Base-by-base conservation (phyloP, 2,888 invertebrate species). In the Apoda limacodes region DNA sequence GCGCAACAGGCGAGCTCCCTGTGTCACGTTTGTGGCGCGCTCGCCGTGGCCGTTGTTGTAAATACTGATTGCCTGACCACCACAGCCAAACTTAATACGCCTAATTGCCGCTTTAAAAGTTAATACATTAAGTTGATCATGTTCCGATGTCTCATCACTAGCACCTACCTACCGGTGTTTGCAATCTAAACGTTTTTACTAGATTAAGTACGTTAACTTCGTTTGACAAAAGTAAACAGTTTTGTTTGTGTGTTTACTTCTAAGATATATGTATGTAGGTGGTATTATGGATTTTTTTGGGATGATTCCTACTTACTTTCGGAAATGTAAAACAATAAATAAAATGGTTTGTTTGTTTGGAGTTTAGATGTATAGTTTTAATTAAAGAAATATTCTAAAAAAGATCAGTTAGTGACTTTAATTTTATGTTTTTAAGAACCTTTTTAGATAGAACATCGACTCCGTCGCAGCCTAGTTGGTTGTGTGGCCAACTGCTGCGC, bases 101-200 rank as follows among this genome's bases (percentile, higher is more conserved):
- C 60, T 72, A 71, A 75, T 76, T 69, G 74, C 66, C 64, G 60
- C 64, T 65, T 70, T 71, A 61, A 74, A 72, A 63, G 55, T 61
- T 63, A 66, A 70, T 71, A 59, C 63, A 75, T 72, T 72, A 70
- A 59, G 50, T 59, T 72, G 68, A 74, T 70, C 65, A 68, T 60
- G 57, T 61, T 62, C 50, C 53, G 48, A 55, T 58, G 54, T 47
- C 50, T 53, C 52, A 48, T 56, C 57, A 50, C 50, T 51, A 55
- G 61, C 58, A 59, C 52, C 34, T 17, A 17, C 33, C 22, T 28
- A 46, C 45, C 43, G 48, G 49, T 60, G 55, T 66, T 65, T 62
- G 60, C 52, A 43, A 54, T 54, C 51, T 48, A 48, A 55, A 49
- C 54, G 57, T 60, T 60, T 61, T 48, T 58, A 42, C 42, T 40